Conservation (phyloP, 2,113 vertebrate genomes). For the Collichthys lucidus region DNA sequence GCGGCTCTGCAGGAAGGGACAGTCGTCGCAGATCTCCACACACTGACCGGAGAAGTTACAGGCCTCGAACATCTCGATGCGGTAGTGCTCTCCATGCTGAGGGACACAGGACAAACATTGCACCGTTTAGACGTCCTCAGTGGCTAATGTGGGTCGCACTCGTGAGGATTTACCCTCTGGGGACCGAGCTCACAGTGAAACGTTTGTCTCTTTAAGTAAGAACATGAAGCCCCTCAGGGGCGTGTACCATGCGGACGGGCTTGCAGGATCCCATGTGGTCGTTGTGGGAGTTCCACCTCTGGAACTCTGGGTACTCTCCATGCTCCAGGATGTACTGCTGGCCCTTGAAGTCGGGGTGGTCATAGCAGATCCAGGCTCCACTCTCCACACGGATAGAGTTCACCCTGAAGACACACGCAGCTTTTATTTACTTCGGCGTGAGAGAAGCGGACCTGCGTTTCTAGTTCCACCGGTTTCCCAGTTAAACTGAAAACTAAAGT, state of each 20-base stretch:
- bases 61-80: slow-evolving; percentile 90
- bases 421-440: too few species aligned
- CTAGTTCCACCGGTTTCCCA: background rate
- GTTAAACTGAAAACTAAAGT: background rate
- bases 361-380: slow-evolving; percentile 91
- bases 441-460: too few species aligned
- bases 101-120: too few species aligned
- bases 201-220: too few species aligned
- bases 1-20: slow-evolving; percentile 90
- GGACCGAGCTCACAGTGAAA: background rate
- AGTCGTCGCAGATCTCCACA: slow-evolving; percentile 90
- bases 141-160: background rate
- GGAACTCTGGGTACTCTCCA: slow-evolving; percentile 90
- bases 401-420: slow-evolving; percentile 71
- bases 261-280: slow-evolving; percentile 95
- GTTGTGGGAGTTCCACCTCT: slow-evolving; percentile 90
- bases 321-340: slow-evolving; percentile 93
- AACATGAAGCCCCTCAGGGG: background rate
- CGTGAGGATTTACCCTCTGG: background rate
- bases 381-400: slow-evolving; percentile 93
- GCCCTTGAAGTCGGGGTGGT: slow-evolving; percentile 90
- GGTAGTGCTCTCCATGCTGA: slow-evolving; percentile 93
- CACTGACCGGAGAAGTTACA: slow-evolving; percentile 90
- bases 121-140: too few species aligned
- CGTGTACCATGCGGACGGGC: slow-evolving; percentile 90